Evolutionary conservation across 2,113 vertebrate genomes (phyloP), one percentile per base, ranked within the genome.

Genomic region (Hystrix brachyura): DNA sequence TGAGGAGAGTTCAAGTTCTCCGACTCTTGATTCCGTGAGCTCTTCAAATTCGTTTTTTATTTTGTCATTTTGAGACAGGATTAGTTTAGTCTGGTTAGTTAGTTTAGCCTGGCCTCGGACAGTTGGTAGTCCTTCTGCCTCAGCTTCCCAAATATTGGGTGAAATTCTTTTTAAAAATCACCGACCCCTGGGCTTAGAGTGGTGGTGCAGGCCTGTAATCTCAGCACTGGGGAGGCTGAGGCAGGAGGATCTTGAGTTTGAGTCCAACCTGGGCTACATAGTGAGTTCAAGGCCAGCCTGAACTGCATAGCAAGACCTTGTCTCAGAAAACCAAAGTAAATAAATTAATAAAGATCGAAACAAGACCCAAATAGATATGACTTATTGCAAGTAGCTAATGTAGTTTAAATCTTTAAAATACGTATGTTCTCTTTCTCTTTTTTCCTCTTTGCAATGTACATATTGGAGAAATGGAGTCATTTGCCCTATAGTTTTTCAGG

Each of bases 381-480:
- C 4, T n/a, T 25, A 46, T 43, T 88, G 32, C 14, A 88, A 85
- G 18, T 67, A 62, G 5, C 29, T 69, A 25, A 43, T 51, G 62
- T 29, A 91, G 76, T 94, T 91, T 38, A 87, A 92, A 60, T 79
- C 51, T 18, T 93, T 19, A 78, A 59, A 90, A 92, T 64, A 15
- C 69, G 62, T 53, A 0, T 48, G 72, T 25, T 81, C 13, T 15
- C 27, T 88, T 87, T 5, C 21, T 84, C 10, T 84, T 90, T 83
- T 83, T 46, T 7, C 3, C 32, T 19, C 5, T 17, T 55, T 60
- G n/a, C 7, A 65, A 38, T 89, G 84, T 85, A n/a, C 25, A 43
- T 85, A 2, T 62, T 65, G 12, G 14, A 90, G 67, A 94, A 72
- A 90, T 53, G 46, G 19, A 21, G 3, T 87, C 23, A 55, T 90